Evolutionary conservation across 2,797 vertebrate species (phyloP).

Genomic region (Dermochelys coriacea): DNA sequence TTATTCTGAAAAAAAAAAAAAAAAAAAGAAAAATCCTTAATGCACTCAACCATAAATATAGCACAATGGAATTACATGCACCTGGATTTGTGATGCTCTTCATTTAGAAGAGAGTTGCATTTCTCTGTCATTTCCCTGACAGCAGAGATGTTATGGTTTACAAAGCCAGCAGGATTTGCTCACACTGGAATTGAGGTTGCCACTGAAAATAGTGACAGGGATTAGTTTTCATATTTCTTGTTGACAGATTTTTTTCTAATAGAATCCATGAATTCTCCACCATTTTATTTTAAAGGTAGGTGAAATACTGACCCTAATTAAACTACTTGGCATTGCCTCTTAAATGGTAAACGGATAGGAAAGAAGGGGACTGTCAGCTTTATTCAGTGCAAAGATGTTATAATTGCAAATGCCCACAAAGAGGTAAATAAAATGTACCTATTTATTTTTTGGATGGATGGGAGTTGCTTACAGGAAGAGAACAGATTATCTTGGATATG

Average conservation of each 20-base stretch:
- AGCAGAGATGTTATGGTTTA: background rate
- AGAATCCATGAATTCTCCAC: background rate
- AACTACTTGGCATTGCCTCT: background rate
- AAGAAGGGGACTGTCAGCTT: background rate
- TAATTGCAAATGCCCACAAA: background rate
- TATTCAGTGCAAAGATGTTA: background rate
- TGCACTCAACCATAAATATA: background rate
- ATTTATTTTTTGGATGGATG: background rate
- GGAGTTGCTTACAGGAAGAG: background rate
- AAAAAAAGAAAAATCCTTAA: background rate
- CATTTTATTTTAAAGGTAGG: background rate
- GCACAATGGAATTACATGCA: background rate
- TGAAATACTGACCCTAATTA: background rate
- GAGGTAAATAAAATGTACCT: background rate
- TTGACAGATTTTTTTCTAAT: background rate
- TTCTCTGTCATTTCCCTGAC: background rate
- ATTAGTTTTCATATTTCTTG: background rate
- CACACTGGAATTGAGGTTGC: background rate
- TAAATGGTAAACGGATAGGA: background rate
- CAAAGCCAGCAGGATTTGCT: background rate
- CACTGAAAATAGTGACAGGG: background rate
- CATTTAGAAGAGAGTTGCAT: background rate
- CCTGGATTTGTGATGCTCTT: background rate
- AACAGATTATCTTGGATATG: background rate
- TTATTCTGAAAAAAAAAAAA: background rate